Evolutionary conservation across 2,797 vertebrate species (phyloP), one percentile per base, ranked within the genome.

Genomic region (Pterois miles): DNA sequence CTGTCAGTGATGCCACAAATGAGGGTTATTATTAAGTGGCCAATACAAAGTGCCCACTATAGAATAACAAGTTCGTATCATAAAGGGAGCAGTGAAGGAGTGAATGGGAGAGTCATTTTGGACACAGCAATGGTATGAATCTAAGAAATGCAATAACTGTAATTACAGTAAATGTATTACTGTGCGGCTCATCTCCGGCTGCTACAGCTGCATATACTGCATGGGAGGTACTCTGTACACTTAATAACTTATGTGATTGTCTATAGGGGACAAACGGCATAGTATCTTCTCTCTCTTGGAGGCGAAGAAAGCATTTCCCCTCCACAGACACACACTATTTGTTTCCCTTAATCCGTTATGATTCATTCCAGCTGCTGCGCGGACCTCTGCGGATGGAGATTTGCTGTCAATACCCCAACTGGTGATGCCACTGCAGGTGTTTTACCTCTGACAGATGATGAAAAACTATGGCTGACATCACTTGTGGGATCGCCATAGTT

Each of bases 401-500:
- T 29, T 62, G 14, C 23, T 59, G 34, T 59, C 58, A 40, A 58
- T 68, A 63, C 40, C 18, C 34, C 29, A 46, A 36, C 29, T 31
- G 31, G 65, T 72, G 77, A 78, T 64, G 64, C 62, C 77, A 62
- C 59, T 64, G 57, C 66, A 62, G 71, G 48, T 66, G 53, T 56
- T 81, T 50, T 48, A 71, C 52, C 13, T 74, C 43, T 33, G 22
- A 71, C 57, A 53, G n/a, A 70, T 43, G 52, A 66, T 34, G 43
- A 16, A 29, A 43, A 77, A 36, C 36, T 22, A 13, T 23, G 18
- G 23, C 43, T 64, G 69, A 75, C 52, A 65, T 67, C 56, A 20
- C 33, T 62, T 0, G 20, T 14, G n/a, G 13, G 2, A 16, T 14
- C 53, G 12, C 38, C 18, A 36, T 8, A 31, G 46, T 54, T 27